Evolutionary conservation across 2,113 vertebrate species (phyloP), one percentile per base, ranked within the genome.

Genomic region (Cyanistes caeruleus): DNA sequence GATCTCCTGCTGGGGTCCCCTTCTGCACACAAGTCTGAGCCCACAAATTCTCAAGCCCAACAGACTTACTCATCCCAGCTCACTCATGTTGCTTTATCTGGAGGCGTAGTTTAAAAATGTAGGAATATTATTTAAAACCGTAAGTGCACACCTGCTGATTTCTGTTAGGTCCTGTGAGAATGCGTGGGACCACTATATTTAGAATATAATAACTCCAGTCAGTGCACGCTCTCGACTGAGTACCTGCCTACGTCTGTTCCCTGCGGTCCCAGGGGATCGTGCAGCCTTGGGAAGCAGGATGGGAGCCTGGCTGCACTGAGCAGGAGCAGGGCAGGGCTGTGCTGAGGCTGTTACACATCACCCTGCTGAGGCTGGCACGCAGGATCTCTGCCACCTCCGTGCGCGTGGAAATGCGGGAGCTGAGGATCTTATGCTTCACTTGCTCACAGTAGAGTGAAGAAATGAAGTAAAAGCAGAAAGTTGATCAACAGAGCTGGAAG

Each of bases 401-500:
- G 6, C 2, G 1, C 9, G 2, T 1, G 28, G 65, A 86, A 77
- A 55, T 0, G 0, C 9, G 25, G 16, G 18, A 52, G 20, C 63
- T 80, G 33, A 84, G 65, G 39, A 77, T 33, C 51, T 39, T 13
- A 23, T 4, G 2, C n/a, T 75, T 58, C 13, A 55, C 64, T 62
- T 39, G 13, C 33, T 46, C 72, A 20, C 4, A 3, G 13, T 2
- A n/a, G 44, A 39, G 37, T 3, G 11, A 53, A 46, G 44, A 80
- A 77, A 77, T 18, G 1, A 70, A 87, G 53, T 31, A 52, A 68
- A 70, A 33, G n/a, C 39, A 82, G 31, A 11, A 77, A 31, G 23
- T 3, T 73, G 55, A 43, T 62, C 28, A 44, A 7, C 10, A 70
- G 68, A 76, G 63, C 15, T 76, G 65, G 44, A 74, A 58, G 67